A percentile compares a stretch with the other conserved stretches of the same genome.
phyloP scores from a whole-genome alignment of 2,888 invertebrate genomes.

The Macaria liturata region DNA sequence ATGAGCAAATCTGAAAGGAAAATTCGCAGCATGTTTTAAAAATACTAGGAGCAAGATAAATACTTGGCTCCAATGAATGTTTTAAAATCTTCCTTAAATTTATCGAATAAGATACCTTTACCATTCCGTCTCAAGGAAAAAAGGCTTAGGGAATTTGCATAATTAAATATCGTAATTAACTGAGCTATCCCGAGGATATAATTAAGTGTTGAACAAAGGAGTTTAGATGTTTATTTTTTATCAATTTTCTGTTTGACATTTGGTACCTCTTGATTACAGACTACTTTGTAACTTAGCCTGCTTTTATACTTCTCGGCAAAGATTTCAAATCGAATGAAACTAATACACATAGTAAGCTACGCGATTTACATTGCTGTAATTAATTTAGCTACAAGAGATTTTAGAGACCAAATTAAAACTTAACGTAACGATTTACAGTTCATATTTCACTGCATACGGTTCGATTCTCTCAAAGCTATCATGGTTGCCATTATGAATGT shows the following conservation, averaged over 20 bases:
- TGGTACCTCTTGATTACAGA: conserved; percentile 22
- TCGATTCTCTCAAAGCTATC: too few species aligned
- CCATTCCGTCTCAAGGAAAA: conserved; percentile 46
- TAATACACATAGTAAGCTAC: too few species aligned
- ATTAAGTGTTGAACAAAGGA: conserved; percentile 61
- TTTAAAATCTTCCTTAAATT: conserved; percentile 40
- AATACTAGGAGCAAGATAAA: too few species aligned
- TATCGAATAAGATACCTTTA: conserved; percentile 49
- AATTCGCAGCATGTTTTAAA: conserved; percentile 3
- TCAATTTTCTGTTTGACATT: conserved; percentile 35
- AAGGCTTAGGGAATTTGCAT: conserved; percentile 63
- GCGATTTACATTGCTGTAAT: too few species aligned
- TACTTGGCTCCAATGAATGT: too few species aligned
- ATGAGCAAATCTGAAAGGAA: conserved; percentile 14
- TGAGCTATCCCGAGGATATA: conserved; percentile 56
- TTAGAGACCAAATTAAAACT: too few species aligned
- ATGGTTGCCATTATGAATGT: too few species aligned
- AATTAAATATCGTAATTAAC: conserved; percentile 71
- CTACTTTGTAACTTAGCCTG: not conserved
- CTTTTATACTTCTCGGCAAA: not conserved
- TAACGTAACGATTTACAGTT: too few species aligned
- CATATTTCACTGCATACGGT: too few species aligned
- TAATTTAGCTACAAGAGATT: too few species aligned
- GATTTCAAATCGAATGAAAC: not conserved
- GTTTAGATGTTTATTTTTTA: conserved; percentile 47